Conservation (phyloP, 2,113 vertebrate genomes). For the Campylomormyrus numenius region DNA sequence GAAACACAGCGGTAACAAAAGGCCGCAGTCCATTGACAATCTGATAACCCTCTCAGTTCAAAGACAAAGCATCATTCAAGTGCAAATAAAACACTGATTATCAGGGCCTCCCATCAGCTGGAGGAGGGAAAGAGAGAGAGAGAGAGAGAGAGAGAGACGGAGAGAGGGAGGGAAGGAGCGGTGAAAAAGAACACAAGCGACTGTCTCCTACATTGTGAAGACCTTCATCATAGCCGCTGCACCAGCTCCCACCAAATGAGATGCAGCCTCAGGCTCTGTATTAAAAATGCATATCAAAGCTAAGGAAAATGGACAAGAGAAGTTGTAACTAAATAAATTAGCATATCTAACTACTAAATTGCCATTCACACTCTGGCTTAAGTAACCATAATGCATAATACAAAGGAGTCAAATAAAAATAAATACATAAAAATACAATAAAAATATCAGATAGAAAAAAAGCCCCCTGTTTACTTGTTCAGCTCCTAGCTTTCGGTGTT, state of each 20-base stretch:
- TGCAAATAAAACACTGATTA: constrained; percentile 83
- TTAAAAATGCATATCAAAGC: constrained; percentile 99
- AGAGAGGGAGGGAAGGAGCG: constrained; percentile 10
- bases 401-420: constrained; percentile 46
- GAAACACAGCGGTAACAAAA: constrained; percentile 39
- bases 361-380: constrained; percentile 41
- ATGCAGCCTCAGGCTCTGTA: constrained; percentile 81
- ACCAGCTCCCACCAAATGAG: constrained; percentile 85
- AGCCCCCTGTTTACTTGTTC: constrained; percentile 8
- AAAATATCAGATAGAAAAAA: constrained; percentile 26
- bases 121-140: constrained; percentile 54
- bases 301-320: constrained; percentile 85
- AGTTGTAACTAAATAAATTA: constrained; percentile 78
- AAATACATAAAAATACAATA: constrained; percentile 37
- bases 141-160: constrained; percentile 48
- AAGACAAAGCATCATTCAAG: constrained; percentile 69
- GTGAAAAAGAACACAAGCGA: constrained; percentile 55
- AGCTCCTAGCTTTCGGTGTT: constrained; percentile 32
- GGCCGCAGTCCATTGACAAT: constrained; percentile 50
- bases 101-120: constrained; percentile 66
- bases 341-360: constrained; percentile 71
- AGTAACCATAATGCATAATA: constrained; percentile 54
- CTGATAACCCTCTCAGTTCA: constrained; percentile 56
- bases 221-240: constrained; percentile 80
- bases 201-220: constrained; percentile 76